Evolutionary conservation across 2,797 vertebrate species (phyloP).

Genomic region (Champsocephalus gunnari): DNA sequence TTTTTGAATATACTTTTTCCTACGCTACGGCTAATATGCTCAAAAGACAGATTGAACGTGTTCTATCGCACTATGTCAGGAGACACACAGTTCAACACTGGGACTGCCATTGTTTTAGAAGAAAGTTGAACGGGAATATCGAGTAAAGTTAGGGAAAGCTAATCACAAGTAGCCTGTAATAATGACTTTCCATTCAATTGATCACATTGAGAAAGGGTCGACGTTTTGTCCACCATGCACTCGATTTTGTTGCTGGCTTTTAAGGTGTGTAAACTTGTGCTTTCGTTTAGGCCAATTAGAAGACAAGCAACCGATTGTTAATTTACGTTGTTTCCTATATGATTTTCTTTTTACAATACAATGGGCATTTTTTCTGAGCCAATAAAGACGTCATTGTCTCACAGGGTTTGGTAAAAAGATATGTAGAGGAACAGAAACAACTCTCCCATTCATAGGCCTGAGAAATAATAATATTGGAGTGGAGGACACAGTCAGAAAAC

Average conservation of each 20-base stretch:
- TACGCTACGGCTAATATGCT: constrained; percentile 67
- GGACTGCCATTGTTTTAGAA: constrained; percentile 27
- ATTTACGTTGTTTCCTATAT: constrained; percentile 1
- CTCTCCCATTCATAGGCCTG: constrained; percentile 4
- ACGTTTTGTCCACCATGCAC: not conserved
- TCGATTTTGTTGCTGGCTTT: constrained; percentile 4
- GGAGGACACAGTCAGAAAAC: constrained; percentile 40
- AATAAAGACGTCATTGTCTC: constrained; percentile 8
- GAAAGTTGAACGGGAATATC: constrained; percentile 3
- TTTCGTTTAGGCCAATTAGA: constrained; percentile 56
- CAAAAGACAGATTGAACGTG: constrained; percentile 38
- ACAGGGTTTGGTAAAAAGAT: not conserved
- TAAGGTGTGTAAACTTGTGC: constrained; percentile 59
- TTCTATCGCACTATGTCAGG: constrained; percentile 55
- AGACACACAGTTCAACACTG: constrained; percentile 62
- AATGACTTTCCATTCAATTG: constrained; percentile 5
- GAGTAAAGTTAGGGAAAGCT: not conserved
- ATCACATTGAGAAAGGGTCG: constrained; percentile 1
- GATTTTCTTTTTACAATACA: not conserved
- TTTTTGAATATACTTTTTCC: constrained; percentile 42
- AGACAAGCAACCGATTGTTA: constrained; percentile 14
- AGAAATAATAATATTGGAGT: constrained; percentile 9
- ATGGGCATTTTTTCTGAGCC: constrained; percentile 2
- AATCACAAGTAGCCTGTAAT: not conserved
- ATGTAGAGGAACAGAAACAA: constrained; percentile 18